These are phyloP conservation scores for Sebastes aleutianus DNA, from an alignment of 2,797 vertebrate genomes.

Conservation along the genomic window DNA sequence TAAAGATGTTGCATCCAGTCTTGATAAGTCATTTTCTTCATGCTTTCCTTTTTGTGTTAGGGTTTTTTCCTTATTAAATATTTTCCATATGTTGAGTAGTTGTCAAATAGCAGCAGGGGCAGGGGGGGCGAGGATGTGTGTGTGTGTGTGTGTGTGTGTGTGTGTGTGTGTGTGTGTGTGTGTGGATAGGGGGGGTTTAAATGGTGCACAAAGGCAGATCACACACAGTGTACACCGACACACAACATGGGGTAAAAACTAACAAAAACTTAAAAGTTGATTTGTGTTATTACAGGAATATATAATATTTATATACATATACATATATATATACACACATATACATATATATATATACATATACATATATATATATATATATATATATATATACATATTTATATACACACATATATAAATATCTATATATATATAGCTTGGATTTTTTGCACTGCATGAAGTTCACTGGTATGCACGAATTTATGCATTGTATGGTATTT, in stretches of 20 bases:
- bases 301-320: conserved; percentile 75
- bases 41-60: conserved; percentile 45
- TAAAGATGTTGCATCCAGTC: conserved; percentile 47
- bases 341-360: conserved; percentile 52
- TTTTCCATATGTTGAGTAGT: conserved; percentile 87
- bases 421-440: conserved; percentile 71
- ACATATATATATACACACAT: conserved; percentile 49
- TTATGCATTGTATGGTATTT: conserved; percentile 72
- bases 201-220: conserved; percentile 77
- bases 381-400: conserved; percentile 39
- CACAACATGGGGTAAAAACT: conserved; percentile 72
- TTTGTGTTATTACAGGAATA: conserved; percentile 81
- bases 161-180: neutral
- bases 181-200: conserved; percentile 26
- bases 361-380: conserved; percentile 65
- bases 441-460: conserved; percentile 82
- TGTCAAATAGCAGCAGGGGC: conserved; percentile 81
- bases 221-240: conserved; percentile 79
- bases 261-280: conserved; percentile 78
- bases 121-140: neutral
- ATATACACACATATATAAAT: conserved; percentile 11
- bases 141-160: neutral
- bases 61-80: conserved; percentile 65
- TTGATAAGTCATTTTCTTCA: conserved; percentile 35
- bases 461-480: conserved; percentile 78